These are phyloP conservation scores for Aphaenogaster floridana DNA, from an alignment of 1,140 invertebrate species.

Conservation along the genomic window DNA sequence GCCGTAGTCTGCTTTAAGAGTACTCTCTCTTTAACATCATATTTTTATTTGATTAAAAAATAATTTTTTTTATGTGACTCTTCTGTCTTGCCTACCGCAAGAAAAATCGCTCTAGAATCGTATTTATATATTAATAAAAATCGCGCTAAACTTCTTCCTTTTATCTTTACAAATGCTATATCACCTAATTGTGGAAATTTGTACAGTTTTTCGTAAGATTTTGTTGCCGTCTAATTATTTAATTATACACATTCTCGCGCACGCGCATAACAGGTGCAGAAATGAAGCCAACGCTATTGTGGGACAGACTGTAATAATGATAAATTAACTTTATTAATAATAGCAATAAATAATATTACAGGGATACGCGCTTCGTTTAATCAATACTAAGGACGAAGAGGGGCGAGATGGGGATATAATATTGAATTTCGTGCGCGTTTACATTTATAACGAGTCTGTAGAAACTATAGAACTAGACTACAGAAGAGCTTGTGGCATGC, in stretches of 20 bases:
- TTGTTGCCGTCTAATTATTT: conserved; percentile 69
- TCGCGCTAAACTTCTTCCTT: conserved; percentile 72
- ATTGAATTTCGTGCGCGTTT: conserved; percentile 69
- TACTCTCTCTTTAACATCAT: no score
- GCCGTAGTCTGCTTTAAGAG: no score
- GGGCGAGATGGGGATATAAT: conserved; percentile 23
- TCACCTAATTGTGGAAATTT: conserved; percentile 82
- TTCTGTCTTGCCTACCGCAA: conserved; percentile 9
- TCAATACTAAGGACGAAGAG: background rate
- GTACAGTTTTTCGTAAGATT: conserved; percentile 79
- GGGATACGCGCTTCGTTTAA: background rate
- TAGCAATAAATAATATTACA: conserved; percentile 73
- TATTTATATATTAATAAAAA: conserved; percentile 81
- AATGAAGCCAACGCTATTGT: no score
- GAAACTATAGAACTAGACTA: conserved; percentile 71
- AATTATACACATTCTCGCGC: conserved; percentile 78
- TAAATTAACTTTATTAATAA: conserved; percentile 43
- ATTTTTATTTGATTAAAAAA: no score
- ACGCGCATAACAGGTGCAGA: background rate
- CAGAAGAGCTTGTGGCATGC: conserved; percentile 59
- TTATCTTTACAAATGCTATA: conserved; percentile 82
- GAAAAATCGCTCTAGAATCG: conserved; percentile 67
- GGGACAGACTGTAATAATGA: conserved; percentile 3
- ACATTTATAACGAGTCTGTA: conserved; percentile 68
- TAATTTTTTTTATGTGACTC: background rate